Evolutionary conservation across 2,888 invertebrate species (phyloP), one percentile per base, ranked within the genome.

Genomic region (Patella pellucida): DNA sequence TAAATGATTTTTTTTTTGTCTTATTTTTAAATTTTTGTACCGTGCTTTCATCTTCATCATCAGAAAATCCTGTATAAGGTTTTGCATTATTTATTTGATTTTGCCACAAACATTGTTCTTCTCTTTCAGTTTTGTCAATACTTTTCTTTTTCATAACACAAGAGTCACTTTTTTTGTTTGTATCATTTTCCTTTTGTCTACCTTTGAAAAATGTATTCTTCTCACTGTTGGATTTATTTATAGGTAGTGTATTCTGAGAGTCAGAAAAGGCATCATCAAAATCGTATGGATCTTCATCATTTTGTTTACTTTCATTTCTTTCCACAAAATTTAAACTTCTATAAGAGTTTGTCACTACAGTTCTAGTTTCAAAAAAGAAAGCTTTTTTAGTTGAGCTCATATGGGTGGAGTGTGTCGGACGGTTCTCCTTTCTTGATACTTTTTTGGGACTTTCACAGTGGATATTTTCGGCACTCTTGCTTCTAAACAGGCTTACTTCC

Each of bases 231-330:
- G 19, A 23, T 9, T 23, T 15, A 23, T 19, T 62, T 23, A 23
- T 23, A 62, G 62, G 23, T 31, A 52, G 51, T 5, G 56, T 27
- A 56, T 70, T 62, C 51, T 62, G 27, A 67, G 27, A 67, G 15
- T 51, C 50, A 51, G 52, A 52, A 31, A 41, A 51, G 12, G 15
- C 54, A 31, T 71, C 71, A 31, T 50, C 68, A 52, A 75, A 75
- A 23, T 14, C 19, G 31, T 75, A 75, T 52, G 75, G 75, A 68
- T 75, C 75, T 41, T 54, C 52, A n/a, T n/a, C 27, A 41, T 9
- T 41, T 41, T 41, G 41, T 41, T 41, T 41, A 41, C 9, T 19
- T 23, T 23, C 19, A 62, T 9, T 12, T 11, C 12, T 62, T 62
- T 62, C 62, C 12, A 12, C 23, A 12, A 12, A 23, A 23, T 1